Percentiles rank a stretch among this genome's conserved stretches.
Evolutionary conservation across 2,797 vertebrate genomes (phyloP).

Genomic region (Brachymystax lenok): DNA sequence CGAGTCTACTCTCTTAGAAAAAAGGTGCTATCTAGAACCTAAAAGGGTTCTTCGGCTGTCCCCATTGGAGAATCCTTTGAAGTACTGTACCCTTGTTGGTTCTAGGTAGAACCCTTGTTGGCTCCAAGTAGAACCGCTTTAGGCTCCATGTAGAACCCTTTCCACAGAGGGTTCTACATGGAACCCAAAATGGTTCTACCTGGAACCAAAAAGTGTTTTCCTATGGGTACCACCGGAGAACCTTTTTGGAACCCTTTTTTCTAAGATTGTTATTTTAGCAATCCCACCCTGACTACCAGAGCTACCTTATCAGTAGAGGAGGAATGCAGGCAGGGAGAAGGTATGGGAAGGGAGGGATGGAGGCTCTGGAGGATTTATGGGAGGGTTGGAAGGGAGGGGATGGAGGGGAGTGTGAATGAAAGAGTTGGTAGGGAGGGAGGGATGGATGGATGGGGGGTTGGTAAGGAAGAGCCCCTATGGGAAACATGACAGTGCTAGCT

Average conservation of each 20-base stretch:
- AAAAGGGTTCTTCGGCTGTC: too few species aligned
- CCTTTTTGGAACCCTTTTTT: too few species aligned
- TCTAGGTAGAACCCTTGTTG: too few species aligned
- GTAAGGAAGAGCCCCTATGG: not conserved
- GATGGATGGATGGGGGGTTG: not conserved
- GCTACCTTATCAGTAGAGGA: constrained; percentile 41
- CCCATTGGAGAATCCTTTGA: too few species aligned
- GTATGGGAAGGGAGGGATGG: constrained; percentile 21
- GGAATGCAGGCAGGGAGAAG: constrained; percentile 40
- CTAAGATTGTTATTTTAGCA: constrained; percentile 38
- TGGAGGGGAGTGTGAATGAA: constrained; percentile 10
- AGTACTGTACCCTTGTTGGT: too few species aligned
- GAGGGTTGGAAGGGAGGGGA: not conserved
- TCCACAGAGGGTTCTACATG: too few species aligned
- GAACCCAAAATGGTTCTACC: too few species aligned
- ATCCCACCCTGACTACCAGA: constrained; percentile 36
- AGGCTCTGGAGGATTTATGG: not conserved
- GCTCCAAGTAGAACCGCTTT: too few species aligned
- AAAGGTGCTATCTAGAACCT: not conserved
- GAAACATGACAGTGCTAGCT: not conserved
- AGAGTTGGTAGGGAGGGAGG: constrained; percentile 8
- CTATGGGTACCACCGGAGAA: too few species aligned
- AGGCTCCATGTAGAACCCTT: too few species aligned
- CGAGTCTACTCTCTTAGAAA: too few species aligned
- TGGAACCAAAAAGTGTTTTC: too few species aligned